Evolutionary conservation across 2,113 vertebrate genomes (phyloP), one percentile per base, ranked within the genome.

Genomic region (Brachyhypopomus occidentalis): DNA sequence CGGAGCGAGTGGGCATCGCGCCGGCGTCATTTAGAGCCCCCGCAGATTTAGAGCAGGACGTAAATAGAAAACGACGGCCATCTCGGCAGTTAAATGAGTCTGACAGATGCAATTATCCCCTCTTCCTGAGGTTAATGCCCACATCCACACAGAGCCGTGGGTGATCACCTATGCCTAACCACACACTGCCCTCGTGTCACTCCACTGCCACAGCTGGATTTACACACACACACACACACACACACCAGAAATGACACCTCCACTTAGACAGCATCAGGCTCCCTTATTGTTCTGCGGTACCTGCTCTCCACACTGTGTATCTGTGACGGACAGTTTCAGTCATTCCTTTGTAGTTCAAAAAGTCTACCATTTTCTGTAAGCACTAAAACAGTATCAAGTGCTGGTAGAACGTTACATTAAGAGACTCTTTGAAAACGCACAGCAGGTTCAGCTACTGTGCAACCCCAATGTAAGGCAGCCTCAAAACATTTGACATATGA

Each of bases 41-140:
- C 12, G 79, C 76, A 72, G 82, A 89, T 84, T 88, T 86, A 85
- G 85, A 60, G 63, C 74, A 82, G 67, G 71, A 85, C 82, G 81
- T 79, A 88, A 86, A 90, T 86, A 88, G 89, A 88, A 89, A 87
- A 87, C 84, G 89, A 89, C 84, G 83, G 85, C 78, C 64, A 87
- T 85, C 72, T 87, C 58, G 41, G 84, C 86, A 89, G 90, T 90
- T 91, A 92, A 92, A 88, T 84, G 82, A 85, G 83, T 90, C 89
- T 92, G 90, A 92, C 90, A 91, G 90, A 90, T 85, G 89, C 89
- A 90, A 92, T 92, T 90, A 92, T 87, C 85, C 78, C 83, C 87
- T 85, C 69, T 87, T 88, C 82, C 85, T 85, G 87, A 89, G 91
- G 90, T 92, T 91, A 91, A 92, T 89, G 87, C 90, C 90, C 91